phyloP scores from a whole-genome alignment of 2,113 vertebrate species.

The Litocranius walleri region DNA sequence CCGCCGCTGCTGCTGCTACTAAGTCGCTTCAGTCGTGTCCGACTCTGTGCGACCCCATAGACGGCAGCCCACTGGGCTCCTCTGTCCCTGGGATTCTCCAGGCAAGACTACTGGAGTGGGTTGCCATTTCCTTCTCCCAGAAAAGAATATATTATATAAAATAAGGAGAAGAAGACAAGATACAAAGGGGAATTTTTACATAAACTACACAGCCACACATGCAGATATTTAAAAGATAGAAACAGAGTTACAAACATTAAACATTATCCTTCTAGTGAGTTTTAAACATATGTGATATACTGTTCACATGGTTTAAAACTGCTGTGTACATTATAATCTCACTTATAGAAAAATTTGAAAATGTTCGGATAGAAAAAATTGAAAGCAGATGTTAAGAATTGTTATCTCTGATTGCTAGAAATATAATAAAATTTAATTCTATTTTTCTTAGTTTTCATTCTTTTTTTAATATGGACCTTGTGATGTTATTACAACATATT shows the following conservation, averaged over 20 bases:
- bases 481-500: not conserved
- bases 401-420: not conserved
- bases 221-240: not conserved
- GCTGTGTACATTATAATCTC: not conserved
- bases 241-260: not conserved
- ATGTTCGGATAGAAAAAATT: not conserved
- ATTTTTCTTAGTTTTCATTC: not conserved
- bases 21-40: too few relatives aligned
- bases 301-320: not conserved
- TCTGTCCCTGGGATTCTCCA: too few relatives aligned
- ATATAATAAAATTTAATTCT: not conserved
- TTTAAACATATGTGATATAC: not conserved
- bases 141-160: not conserved
- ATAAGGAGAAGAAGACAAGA: not conserved
- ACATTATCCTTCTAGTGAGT: not conserved
- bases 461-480: not conserved
- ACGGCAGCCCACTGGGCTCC: too few relatives aligned
- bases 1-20: too few relatives aligned
- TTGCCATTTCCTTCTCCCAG: not conserved
- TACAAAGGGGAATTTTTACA: not conserved
- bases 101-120: too few relatives aligned
- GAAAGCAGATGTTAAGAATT: not conserved
- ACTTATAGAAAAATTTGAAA: not conserved
- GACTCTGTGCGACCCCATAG: too few relatives aligned
- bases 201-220: not conserved